Evolutionary conservation across 2,113 vertebrate genomes (phyloP), one percentile per base, ranked within the genome.

Genomic region (Peromyscus polionotus): DNA sequence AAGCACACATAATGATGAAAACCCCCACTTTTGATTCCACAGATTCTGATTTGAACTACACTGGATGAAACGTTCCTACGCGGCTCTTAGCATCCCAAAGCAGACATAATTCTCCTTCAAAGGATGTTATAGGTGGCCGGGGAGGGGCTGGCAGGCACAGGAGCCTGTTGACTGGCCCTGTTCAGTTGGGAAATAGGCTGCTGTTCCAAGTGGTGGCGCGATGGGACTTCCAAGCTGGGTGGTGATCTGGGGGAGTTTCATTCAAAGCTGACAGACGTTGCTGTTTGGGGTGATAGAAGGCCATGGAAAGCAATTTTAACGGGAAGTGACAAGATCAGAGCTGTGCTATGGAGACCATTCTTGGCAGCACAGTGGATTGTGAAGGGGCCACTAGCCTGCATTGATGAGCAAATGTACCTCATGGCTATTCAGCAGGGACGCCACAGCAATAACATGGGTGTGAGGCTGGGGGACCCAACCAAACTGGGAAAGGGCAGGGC

Each of bases 31-130:
- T 81, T 80, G 95, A 72, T 94, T 59, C 91, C 92, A 95, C n/a
- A 68, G 94, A 97, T 97, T 97, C 95, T 92, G 79, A 94, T 98
- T 95, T 97, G 93, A 88, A 67, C 76, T 90, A 80, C 5, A 19
- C 33, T 33, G n/a, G 28, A 72, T 88, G 88, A 63, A 92, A 76
- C 28, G 19, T 72, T 26, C 51, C 85, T 6, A 0, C 1, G 24
- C 54, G 85, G 20, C 75, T 85, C 72, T 93, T 39, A 26, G 45
- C 13, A 63, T 76, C 67, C 88, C 31, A 73, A 77, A 93, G 20
- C 72, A 54, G 87, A 31, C 9, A 6, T 65, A 31, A 48, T 75
- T 90, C 39, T 88, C 94, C 26, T 93, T 57, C 59, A 57, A 51
- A 93, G 54, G 61, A 51, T 88, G 31, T 75, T 84, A 70, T 76